These are phyloP conservation scores for Muscicapa striata DNA, from an alignment of 2,797 vertebrate species.

Conservation along the genomic window DNA sequence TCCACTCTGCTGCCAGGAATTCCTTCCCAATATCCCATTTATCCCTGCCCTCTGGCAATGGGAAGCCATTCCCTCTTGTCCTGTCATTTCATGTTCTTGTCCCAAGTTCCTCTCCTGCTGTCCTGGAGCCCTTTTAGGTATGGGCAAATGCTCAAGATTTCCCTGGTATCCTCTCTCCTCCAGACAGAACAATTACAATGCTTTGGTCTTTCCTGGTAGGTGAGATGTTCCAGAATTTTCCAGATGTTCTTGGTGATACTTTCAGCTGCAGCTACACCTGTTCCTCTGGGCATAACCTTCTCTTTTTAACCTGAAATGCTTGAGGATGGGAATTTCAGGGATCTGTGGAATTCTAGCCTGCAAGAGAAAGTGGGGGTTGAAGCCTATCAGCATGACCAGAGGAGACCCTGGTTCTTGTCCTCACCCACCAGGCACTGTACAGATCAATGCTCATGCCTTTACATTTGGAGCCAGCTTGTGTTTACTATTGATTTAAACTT, in stretches of 20 bases:
- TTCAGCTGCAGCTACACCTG: background rate
- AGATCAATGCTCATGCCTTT: background rate
- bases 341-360: background rate
- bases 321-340: background rate
- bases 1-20: background rate
- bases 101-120: background rate
- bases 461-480: background rate
- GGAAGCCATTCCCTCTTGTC: background rate
- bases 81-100: background rate
- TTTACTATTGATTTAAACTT: background rate
- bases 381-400: background rate
- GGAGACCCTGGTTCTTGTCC: background rate
- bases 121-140: background rate
- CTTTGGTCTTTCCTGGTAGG: background rate
- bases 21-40: background rate
- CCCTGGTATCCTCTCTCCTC: background rate
- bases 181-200: background rate
- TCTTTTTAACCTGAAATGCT: background rate
- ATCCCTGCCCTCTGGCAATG: background rate
- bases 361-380: background rate
- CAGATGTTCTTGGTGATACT: background rate
- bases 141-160: background rate
- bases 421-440: background rate
- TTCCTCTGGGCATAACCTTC: background rate
- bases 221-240: background rate